Evolutionary conservation across 2,113 vertebrate species (phyloP).

Genomic region (Planiliza haematocheilus): DNA sequence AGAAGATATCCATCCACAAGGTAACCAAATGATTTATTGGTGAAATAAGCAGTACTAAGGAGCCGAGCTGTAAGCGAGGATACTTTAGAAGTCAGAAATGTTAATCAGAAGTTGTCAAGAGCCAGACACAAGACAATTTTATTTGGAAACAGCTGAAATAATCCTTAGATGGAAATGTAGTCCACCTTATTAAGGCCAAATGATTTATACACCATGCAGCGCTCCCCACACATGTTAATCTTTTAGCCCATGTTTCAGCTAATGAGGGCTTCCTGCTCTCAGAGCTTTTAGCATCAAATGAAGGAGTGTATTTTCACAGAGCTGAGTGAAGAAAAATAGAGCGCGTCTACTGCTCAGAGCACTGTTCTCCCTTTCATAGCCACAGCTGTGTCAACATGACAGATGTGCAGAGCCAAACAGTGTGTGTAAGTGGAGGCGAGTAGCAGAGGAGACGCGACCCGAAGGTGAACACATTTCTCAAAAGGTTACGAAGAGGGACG

Average conservation of each 20-base stretch:
- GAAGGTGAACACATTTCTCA: conserved; percentile 51
- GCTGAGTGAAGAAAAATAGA: conserved; percentile 79
- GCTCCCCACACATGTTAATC: conserved; percentile 72
- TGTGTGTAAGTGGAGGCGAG: conserved; percentile 22
- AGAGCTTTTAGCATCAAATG: conserved; percentile 74
- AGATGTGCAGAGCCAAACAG: conserved; percentile 70
- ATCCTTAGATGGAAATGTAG: conserved; percentile 55
- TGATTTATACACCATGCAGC: conserved; percentile 63
- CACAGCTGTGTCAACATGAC: conserved; percentile 86
- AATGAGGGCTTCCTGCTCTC: conserved; percentile 74
- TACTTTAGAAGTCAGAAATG: conserved; percentile 39
- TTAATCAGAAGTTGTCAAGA: conserved; percentile 37
- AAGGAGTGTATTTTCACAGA: conserved; percentile 78
- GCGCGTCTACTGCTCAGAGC: conserved; percentile 69
- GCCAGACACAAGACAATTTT: conserved; percentile 27
- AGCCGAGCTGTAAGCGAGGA: conserved; percentile 18
- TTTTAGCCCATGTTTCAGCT: conserved; percentile 67
- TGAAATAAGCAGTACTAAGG: neutral
- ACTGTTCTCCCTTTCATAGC: conserved; percentile 80
- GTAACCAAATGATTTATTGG: conserved; percentile 70
- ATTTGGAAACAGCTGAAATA: conserved; percentile 43
- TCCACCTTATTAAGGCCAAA: conserved; percentile 60
- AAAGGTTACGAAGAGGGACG: conserved; percentile 39
- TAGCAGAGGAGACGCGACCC: conserved; percentile 42
- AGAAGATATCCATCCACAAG: conserved; percentile 94